Conservation (phyloP, 2,113 vertebrate genomes). For the Periophthalmodon schlosseri region DNA sequence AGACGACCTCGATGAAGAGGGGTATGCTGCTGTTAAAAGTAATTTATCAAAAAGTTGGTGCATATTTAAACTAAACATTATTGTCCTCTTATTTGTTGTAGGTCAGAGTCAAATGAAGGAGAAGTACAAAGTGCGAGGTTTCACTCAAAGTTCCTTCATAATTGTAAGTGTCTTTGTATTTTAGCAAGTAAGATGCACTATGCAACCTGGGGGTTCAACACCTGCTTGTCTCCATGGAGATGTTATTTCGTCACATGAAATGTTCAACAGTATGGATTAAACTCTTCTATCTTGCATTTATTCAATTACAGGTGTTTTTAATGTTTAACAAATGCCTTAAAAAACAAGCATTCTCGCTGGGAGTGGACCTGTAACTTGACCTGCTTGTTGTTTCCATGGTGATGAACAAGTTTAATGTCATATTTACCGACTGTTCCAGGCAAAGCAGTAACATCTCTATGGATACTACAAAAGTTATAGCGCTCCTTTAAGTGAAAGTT, state of each 20-base stretch:
- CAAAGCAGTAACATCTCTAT: too few species aligned
- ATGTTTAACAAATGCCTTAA: not conserved
- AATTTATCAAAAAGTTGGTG: not conserved
- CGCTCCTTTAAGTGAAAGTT: not conserved
- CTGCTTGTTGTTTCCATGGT: too few species aligned
- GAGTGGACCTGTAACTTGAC: too few species aligned
- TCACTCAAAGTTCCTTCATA: constrained; percentile 65
- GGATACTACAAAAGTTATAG: too few species aligned
- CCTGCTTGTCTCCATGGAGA: not conserved
- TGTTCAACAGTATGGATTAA: not conserved
- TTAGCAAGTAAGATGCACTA: not conserved
- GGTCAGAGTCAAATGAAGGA: constrained; percentile 30
- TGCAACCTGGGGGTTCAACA: not conserved
- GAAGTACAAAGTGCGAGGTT: constrained; percentile 26
- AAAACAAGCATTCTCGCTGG: too few species aligned
- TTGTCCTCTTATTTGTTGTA: constrained; percentile 1
- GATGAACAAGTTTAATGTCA: too few species aligned
- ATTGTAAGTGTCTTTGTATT: constrained; percentile 63
- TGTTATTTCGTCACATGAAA: not conserved
- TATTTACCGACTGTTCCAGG: too few species aligned
- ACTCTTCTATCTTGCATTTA: too few species aligned
- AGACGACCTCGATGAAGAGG: constrained; percentile 1
- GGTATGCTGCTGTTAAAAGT: constrained; percentile 31
- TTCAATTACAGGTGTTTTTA: not conserved
- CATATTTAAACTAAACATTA: not conserved